Evolutionary conservation across 2,113 vertebrate genomes (phyloP).

Genomic region (Ramphastos sulfuratus): DNA sequence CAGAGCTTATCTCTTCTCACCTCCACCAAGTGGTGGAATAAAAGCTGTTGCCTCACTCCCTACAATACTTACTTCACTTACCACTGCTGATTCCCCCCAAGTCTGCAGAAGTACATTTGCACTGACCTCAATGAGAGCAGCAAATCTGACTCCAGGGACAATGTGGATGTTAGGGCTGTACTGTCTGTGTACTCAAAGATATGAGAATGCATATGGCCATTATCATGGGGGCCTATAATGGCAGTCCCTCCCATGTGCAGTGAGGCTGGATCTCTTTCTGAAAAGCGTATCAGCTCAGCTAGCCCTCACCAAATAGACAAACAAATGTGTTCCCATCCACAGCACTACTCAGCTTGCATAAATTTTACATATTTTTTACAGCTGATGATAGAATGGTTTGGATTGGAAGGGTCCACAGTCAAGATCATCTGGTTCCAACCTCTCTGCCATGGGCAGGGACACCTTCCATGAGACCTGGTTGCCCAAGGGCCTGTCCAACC

Average conservation of each 20-base stretch:
- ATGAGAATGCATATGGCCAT: neutral
- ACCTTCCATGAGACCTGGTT: too few species aligned
- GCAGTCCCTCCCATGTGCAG: neutral
- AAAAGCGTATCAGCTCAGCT: neutral
- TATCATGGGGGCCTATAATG: neutral
- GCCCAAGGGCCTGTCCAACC: too few species aligned
- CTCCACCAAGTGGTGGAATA: neutral
- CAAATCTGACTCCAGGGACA: neutral
- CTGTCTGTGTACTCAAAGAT: neutral
- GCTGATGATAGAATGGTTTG: too few species aligned
- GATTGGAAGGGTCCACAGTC: too few species aligned
- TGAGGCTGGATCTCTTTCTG: neutral
- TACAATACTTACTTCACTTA: neutral
- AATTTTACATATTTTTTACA: neutral
- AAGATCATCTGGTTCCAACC: too few species aligned
- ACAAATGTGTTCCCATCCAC: neutral
- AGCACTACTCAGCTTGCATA: neutral
- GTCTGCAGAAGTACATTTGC: neutral
- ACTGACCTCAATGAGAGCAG: neutral
- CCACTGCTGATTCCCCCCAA: neutral
- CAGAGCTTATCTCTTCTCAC: neutral
- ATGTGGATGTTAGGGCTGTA: accelerated
- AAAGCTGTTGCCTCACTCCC: neutral
- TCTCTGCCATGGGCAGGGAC: too few species aligned
- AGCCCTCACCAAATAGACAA: neutral